Conservation (phyloP, 2,797 vertebrate species). For the Acanthis flammea region DNA sequence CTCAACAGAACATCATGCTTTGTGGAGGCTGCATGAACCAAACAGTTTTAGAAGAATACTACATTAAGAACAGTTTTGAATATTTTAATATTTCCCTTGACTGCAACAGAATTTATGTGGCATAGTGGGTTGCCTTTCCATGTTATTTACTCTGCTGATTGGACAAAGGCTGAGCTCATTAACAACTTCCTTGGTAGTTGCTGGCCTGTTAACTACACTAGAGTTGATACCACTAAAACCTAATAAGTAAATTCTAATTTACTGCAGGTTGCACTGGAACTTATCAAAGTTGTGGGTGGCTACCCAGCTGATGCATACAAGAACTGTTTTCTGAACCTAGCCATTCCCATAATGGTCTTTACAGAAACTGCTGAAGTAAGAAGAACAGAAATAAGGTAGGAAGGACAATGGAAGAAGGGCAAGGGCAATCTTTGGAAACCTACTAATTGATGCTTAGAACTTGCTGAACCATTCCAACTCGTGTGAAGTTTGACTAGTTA, state of each 20-base stretch:
- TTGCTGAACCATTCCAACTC: not conserved
- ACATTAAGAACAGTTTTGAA: not conserved
- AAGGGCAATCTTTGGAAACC: not conserved
- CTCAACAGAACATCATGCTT: not conserved
- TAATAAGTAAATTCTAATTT: not conserved
- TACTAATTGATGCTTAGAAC: not conserved
- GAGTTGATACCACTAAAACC: not conserved
- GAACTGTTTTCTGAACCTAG: conserved; percentile 98
- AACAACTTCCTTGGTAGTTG: not conserved
- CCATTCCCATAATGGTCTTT: conserved; percentile 93
- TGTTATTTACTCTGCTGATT: not conserved
- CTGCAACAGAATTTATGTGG: not conserved
- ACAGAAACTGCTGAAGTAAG: conserved; percentile 91
- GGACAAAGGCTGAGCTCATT: not conserved
- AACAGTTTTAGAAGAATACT: not conserved
- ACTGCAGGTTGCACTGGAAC: conserved; percentile 89
- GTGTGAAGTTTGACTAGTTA: not conserved
- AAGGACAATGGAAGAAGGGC: not conserved
- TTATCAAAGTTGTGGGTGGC: conserved; percentile 90
- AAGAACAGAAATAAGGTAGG: conserved; percentile 89
- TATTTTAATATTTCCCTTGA: not conserved
- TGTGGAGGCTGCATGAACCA: not conserved
- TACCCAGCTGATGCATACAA: conserved; percentile 89
- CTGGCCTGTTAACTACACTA: not conserved
- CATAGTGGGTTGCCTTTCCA: not conserved